Percentiles rank a stretch among this genome's conserved stretches.
Conservation (phyloP, 2,113 vertebrate genomes). For the Rhinichthys klamathensis region DNA sequence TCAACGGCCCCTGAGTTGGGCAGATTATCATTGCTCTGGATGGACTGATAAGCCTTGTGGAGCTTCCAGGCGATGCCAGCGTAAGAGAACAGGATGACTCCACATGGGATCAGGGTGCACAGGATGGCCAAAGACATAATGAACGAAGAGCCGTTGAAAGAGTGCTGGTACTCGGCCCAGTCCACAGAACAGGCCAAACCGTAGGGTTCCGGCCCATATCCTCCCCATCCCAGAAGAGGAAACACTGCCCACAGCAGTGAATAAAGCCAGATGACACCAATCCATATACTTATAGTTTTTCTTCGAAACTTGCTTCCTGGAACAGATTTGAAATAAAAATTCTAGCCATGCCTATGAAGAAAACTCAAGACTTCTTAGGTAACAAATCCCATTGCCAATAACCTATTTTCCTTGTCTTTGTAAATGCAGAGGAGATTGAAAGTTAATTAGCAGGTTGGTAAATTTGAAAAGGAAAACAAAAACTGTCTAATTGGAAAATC, state of each 20-base stretch:
- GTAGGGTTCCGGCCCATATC: slow-evolving; percentile 81
- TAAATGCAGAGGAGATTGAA: not conserved
- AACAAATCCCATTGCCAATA: not conserved
- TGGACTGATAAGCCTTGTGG: slow-evolving; percentile 78
- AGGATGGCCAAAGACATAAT: slow-evolving; percentile 78
- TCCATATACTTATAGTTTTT: slow-evolving; percentile 67
- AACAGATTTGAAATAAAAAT: not conserved
- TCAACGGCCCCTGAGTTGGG: slow-evolving; percentile 75
- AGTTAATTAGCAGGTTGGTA: not conserved
- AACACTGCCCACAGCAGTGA: slow-evolving; percentile 78
- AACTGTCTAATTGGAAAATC: not conserved
- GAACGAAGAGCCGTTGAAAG: slow-evolving; percentile 75
- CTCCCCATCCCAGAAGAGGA: slow-evolving; percentile 82
- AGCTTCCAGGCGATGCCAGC: slow-evolving; percentile 82
- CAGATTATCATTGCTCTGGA: slow-evolving; percentile 73
- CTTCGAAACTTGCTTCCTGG: slow-evolving; percentile 76
- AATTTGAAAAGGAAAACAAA: slow-evolving; percentile 2
- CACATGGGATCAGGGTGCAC: slow-evolving; percentile 77
- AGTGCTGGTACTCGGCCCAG: slow-evolving; percentile 77
- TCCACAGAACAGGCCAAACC: slow-evolving; percentile 82
- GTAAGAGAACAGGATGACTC: slow-evolving; percentile 77
- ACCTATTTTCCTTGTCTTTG: not conserved
- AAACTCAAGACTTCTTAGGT: not conserved
- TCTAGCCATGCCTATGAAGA: not conserved
- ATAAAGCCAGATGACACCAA: slow-evolving; percentile 79